Conservation (phyloP, 2,113 vertebrate genomes). For the Mohoua ochrocephala region DNA sequence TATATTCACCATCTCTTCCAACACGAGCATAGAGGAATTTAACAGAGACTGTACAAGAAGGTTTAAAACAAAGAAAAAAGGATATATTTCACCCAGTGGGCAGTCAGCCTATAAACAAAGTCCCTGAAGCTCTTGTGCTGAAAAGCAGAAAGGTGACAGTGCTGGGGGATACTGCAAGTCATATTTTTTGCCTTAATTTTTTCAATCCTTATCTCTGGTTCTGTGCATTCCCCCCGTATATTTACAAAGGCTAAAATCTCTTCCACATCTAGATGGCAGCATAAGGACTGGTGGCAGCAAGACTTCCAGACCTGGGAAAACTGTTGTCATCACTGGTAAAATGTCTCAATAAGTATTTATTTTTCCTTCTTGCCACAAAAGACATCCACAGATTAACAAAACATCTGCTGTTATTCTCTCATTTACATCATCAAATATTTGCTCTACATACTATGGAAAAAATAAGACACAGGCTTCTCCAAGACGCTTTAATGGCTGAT, state of each 20-base stretch:
- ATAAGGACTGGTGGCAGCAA: neutral
- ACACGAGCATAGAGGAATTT: neutral
- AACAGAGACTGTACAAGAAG: neutral
- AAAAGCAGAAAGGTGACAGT: neutral
- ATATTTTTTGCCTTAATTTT: neutral
- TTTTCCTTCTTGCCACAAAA: neutral
- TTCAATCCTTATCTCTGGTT: neutral
- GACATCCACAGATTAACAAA: neutral
- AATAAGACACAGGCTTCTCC: neutral
- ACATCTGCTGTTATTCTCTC: neutral
- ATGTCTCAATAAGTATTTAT: neutral
- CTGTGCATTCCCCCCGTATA: neutral
- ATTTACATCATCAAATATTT: neutral
- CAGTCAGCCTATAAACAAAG: neutral
- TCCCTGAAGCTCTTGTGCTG: neutral
- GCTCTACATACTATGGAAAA: neutral
- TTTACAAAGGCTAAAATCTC: neutral
- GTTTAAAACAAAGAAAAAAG: neutral
- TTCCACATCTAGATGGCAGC: neutral
- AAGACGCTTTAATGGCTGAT: neutral
- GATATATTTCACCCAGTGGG: neutral
- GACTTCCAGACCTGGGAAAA: neutral
- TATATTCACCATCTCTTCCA: neutral
- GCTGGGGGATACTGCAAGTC: neutral
- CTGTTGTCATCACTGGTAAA: neutral